Conservation (phyloP, 2,797 vertebrate genomes). For the Xiphorhynchus erythropygius region DNA sequence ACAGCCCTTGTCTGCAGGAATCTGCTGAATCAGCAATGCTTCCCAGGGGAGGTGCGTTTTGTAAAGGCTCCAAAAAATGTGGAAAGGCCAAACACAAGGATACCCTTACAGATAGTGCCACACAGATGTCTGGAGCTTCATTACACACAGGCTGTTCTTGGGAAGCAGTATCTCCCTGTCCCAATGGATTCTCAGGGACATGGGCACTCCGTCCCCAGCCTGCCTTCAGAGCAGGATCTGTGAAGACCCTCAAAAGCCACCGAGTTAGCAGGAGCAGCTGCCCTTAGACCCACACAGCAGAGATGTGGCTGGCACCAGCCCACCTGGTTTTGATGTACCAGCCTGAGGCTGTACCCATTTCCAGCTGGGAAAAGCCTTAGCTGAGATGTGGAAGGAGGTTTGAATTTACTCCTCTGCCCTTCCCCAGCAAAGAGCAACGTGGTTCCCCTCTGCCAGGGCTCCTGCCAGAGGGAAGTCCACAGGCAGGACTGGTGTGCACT, state of each 20-base stretch:
- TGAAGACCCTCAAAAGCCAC: not conserved
- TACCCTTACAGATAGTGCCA: not conserved
- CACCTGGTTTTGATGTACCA: not conserved
- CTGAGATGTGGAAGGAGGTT: not conserved
- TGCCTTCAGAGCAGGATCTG: not conserved
- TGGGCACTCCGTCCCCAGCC: not conserved
- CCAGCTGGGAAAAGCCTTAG: not conserved
- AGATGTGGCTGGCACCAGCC: not conserved
- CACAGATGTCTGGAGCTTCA: not conserved
- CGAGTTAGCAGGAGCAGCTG: not conserved
- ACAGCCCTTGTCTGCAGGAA: constrained; percentile 46
- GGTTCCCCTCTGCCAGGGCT: fast-evolving
- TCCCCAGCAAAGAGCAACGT: not conserved
- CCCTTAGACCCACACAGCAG: fast-evolving
- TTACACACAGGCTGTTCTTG: not conserved
- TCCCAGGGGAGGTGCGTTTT: constrained; percentile 23
- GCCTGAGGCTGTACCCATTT: not conserved
- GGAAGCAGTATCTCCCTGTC: not conserved
- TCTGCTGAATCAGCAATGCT: constrained; percentile 57
- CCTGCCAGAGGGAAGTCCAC: not conserved
- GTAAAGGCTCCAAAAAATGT: not conserved
- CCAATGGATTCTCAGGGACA: not conserved
- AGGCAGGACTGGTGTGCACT: not conserved
- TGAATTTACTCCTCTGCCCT: not conserved
- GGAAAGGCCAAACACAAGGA: not conserved